phyloP scores from a whole-genome alignment of 2,888 invertebrate genomes.

The Cephalotes varians region DNA sequence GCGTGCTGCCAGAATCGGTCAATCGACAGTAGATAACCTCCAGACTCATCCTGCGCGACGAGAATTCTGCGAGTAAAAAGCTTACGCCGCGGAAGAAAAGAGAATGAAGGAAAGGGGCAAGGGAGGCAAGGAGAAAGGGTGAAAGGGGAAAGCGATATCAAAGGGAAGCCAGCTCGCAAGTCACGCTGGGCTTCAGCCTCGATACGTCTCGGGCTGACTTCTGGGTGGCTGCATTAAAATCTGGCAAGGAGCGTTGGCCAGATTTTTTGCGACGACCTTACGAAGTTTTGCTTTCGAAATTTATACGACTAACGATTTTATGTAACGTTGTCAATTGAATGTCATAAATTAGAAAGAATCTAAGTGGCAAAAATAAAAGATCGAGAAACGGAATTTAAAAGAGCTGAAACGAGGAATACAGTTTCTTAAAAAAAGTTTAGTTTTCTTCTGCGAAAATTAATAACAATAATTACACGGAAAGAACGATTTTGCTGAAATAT shows the following conservation, averaged over 20 bases:
- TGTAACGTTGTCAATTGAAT: background rate
- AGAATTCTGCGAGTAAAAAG: constrained; percentile 59
- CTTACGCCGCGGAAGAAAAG: constrained; percentile 44
- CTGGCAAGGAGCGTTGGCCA: constrained; percentile 11
- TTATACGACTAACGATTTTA: background rate
- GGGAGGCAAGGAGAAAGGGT: background rate
- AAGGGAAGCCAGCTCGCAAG: constrained; percentile 49
- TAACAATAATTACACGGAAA: background rate
- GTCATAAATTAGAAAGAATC: background rate
- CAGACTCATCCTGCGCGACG: constrained; percentile 60
- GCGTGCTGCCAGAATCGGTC: constrained; percentile 78
- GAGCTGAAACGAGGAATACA: background rate
- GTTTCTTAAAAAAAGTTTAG: background rate
- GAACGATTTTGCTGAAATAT: no score
- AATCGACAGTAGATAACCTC: constrained; percentile 80
- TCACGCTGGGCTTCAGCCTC: constrained; percentile 50
- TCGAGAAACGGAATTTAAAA: background rate
- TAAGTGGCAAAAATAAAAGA: background rate
- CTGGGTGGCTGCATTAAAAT: constrained; percentile 45
- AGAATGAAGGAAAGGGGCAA: background rate
- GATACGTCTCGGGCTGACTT: constrained; percentile 44
- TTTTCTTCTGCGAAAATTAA: no score
- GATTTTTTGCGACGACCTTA: constrained; percentile 11
- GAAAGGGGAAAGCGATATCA: constrained; percentile 31
- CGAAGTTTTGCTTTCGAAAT: constrained; percentile 21